A percentile compares a stretch with the other conserved stretches of the same genome.
Conservation (phyloP, 2,113 vertebrate genomes). For the Cryptotis parvus region DNA sequence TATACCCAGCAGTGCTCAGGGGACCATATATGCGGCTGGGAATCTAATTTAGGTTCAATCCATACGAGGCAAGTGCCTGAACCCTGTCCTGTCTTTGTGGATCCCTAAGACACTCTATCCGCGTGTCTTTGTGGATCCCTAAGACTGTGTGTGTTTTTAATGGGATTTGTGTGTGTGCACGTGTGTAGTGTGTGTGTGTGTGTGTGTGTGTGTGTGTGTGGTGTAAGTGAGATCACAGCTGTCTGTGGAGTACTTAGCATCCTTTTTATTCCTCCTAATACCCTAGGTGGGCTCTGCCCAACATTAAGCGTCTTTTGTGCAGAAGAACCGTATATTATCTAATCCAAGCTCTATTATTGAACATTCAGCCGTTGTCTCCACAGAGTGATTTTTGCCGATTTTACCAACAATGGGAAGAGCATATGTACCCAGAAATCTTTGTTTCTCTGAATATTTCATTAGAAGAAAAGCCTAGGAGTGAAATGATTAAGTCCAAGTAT, state of each 20-base stretch:
- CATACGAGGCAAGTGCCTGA: no score
- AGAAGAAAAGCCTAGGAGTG: not conserved
- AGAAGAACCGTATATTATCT: not conserved
- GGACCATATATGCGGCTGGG: no score
- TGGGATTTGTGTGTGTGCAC: not conserved
- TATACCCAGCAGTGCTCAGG: no score
- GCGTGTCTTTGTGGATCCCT: no score
- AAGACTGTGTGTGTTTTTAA: no score
- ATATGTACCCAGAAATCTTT: not conserved
- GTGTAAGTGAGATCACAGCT: not conserved
- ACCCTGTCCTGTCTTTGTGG: no score
- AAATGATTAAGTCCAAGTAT: not conserved
- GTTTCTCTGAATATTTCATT: conserved; percentile 41
- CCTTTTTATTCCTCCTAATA: not conserved
- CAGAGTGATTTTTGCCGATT: not conserved
- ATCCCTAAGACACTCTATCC: no score
- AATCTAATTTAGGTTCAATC: no score
- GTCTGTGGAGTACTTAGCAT: not conserved
- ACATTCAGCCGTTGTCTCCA: not conserved
- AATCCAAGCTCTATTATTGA: not conserved
- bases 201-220: not conserved
- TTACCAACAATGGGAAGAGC: not conserved
- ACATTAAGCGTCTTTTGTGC: not conserved
- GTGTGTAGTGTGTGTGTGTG: not conserved
- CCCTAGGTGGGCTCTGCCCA: not conserved